Conservation (phyloP, 2,113 vertebrate genomes). For the Odontophorus gujanensis region DNA sequence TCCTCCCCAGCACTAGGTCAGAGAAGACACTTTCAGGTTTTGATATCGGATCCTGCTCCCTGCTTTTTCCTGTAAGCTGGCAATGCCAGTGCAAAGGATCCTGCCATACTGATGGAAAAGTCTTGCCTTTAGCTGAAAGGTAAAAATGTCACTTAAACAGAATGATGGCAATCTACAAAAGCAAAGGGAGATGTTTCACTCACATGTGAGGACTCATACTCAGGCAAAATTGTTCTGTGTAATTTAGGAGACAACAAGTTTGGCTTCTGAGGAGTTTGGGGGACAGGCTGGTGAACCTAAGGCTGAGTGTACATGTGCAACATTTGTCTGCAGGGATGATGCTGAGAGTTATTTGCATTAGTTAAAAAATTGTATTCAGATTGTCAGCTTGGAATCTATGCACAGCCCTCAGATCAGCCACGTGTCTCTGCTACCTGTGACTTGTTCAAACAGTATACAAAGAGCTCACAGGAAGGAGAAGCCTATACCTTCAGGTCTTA, state of each 20-base stretch:
- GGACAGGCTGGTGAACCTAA: not conserved
- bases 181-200: not conserved
- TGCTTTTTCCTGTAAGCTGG: not conserved
- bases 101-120: not conserved
- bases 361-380: conserved; percentile 60
- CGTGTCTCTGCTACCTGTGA: not conserved
- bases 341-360: conserved; percentile 24
- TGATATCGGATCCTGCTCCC: not conserved
- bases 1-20: not conserved
- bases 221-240: not conserved
- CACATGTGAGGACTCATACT: not conserved
- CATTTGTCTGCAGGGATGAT: not conserved
- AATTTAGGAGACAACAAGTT: not conserved
- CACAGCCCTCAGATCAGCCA: conserved; percentile 7
- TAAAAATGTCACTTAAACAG: not conserved
- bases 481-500: not conserved
- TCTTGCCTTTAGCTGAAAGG: not conserved
- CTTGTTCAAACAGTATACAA: conserved; percentile 40
- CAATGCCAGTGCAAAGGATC: not conserved
- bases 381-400: conserved; percentile 38
- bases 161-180: not conserved
- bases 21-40: not conserved
- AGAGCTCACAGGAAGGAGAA: not conserved
- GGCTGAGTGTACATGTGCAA: not conserved
- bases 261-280: not conserved